Conservation (phyloP, 1,140 invertebrate genomes). For the Philaenus spumarius region DNA sequence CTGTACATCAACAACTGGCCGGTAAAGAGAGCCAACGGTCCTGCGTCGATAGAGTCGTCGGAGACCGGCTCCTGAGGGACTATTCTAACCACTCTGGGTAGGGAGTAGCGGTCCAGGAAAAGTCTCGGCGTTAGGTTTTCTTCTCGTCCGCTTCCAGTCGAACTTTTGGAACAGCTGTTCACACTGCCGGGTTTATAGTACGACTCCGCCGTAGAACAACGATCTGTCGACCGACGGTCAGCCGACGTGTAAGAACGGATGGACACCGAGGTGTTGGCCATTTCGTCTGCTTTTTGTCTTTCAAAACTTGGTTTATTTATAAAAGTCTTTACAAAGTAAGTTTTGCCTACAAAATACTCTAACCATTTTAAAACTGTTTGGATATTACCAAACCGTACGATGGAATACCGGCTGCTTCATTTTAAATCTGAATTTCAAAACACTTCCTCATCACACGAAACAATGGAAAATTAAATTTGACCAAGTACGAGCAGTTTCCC, state of each 20-base stretch:
- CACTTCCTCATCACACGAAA: too few species aligned
- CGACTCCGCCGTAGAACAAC: constrained; percentile 1
- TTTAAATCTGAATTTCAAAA: too few species aligned
- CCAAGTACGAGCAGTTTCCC: too few species aligned
- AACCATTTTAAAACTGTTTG: too few species aligned
- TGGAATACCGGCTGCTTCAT: too few species aligned
- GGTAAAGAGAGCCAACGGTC: constrained; percentile 19
- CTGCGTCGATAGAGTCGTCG: constrained; percentile 6
- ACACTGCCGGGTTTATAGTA: constrained; percentile 7
- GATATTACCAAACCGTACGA: too few species aligned
- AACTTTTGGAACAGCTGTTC: constrained; percentile 5
- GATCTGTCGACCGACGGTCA: neutral
- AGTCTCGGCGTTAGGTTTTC: constrained; percentile 5
- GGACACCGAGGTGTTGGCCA: constrained; percentile 5
- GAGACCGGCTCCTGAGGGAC: constrained; percentile 24
- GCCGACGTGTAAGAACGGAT: neutral
- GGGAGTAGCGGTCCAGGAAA: neutral
- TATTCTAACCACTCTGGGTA: constrained; percentile 20
- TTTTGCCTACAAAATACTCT: too few species aligned
- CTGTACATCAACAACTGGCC: constrained; percentile 24
- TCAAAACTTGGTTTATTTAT: too few species aligned
- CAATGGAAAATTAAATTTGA: too few species aligned
- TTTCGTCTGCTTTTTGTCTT: neutral
- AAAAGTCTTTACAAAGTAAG: too few species aligned
- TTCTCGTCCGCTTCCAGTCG: neutral